Base-by-base conservation (phyloP, 2,888 invertebrate species). In the Chymomyza procnemis region DNA sequence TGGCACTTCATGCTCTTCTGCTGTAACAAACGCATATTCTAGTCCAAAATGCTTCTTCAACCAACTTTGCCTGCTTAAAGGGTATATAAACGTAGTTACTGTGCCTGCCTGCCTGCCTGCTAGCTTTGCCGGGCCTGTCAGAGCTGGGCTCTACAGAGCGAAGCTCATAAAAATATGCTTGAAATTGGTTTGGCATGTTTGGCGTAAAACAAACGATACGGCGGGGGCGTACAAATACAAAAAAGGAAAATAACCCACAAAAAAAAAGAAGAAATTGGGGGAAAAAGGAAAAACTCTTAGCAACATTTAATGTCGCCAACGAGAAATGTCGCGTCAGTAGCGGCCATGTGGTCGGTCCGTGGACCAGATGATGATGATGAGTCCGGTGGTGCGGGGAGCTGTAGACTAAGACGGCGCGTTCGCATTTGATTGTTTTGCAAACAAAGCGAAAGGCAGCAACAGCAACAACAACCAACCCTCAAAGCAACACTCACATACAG, bases 91-190 rank as follows among this genome's bases (percentile, higher is more conserved):
- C 34, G 34, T 12, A 83, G 78, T 80, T 85, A 84, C 80, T 76
- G 72, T 71, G 80, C 81, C 84, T 73, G 78, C 76, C 84, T 22
- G 34, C 12, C 12, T 9, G 34, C 12, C 34, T 41, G 1, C 12
- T 41, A 12, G 12, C 12, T 41, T 3, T 12, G 34, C 12, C 12
- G 6, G 4, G 21, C 50, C 18, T 19, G 56, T 18, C 41, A n/a
- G n/a, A n/a, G 52, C 55, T 57, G 62, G 71, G 65, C 64, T 67
- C 81, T 75, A 72, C 80, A 72, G 71, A 74, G 76, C 34, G 34
- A 73, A 69, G 69, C 78, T 83, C 87, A 85, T 87, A 83, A 83
- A 83, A 87, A 85, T 87, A 83, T 85, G 82, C 80, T 83, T 75
- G 73, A 78, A 85, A 83, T 82, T 85, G 85, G 80, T 77, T 80